A percentile compares a stretch with the other conserved stretches of the same genome.
Evolutionary conservation across 2,113 vertebrate genomes (phyloP).

Genomic region (Bos taurus): DNA sequence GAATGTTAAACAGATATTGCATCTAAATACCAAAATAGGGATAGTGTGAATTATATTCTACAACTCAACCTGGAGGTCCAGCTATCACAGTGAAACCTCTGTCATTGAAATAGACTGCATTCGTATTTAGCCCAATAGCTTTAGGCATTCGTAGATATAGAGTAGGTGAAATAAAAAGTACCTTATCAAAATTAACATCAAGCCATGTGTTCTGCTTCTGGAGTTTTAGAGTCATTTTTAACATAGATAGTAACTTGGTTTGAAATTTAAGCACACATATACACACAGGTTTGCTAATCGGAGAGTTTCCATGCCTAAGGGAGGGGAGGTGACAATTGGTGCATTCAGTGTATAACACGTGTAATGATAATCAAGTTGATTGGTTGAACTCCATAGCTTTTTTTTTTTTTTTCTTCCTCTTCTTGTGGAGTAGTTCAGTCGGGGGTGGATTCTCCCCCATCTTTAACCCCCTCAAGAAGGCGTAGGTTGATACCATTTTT

Average conservation of each 20-base stretch:
- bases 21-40: constrained; percentile 33
- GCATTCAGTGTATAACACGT: constrained; percentile 66
- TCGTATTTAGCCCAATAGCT: constrained; percentile 34
- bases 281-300: constrained; percentile 67
- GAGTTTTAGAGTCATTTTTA: constrained; percentile 51
- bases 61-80: constrained; percentile 44
- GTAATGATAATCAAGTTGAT: constrained; percentile 70
- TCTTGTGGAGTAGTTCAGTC: constrained; percentile 52
- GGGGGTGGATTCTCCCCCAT: constrained; percentile 54
- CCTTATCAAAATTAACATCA: constrained; percentile 50
- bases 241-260: constrained; percentile 64
- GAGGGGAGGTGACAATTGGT: constrained; percentile 34
- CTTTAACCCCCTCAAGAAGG: constrained; percentile 70
- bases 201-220: constrained; percentile 10
- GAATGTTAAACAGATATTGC: constrained; percentile 51
- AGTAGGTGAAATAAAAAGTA: constrained; percentile 57
- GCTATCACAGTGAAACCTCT: constrained; percentile 34
- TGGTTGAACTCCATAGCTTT: constrained; percentile 49
- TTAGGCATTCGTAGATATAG: constrained; percentile 39
- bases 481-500: constrained; percentile 85
- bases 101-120: constrained; percentile 21
- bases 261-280: constrained; percentile 65
- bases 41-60: constrained; percentile 45
- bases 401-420: background rate
- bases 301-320: constrained; percentile 62